Base-by-base conservation (phyloP, 2,888 invertebrate genomes). In the Lymantria monacha region DNA sequence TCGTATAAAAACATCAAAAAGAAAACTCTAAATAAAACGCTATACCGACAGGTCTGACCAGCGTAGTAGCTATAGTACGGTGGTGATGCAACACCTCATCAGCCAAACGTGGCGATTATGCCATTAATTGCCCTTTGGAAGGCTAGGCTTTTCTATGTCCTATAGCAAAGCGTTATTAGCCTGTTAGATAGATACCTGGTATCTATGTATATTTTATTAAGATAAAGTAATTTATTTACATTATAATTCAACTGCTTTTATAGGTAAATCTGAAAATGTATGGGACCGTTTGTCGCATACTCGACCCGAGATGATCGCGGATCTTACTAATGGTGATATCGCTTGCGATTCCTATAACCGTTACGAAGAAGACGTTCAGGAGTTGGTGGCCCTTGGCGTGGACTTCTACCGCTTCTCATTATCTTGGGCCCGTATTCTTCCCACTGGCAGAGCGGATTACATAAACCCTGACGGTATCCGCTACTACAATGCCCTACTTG, bases 301-400 rank as follows among this genome's bases (percentile, higher is more conserved):
- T 0, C 81, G 83, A 22, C 92, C 93, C 0, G 93, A 94, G 51
- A 90, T 93, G 79, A 92, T 95, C 33, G 91, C 79, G 0, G 93
- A 95, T 55, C 81, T 87, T 1, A 91, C 92, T 1, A 94, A 93
- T 51, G 95, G 94, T 0, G 94, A 95, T 66, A 72, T 94, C 1
- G 94, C 95, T 0, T 93, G 94, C 57, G 94, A 95, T 78, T 95
- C 94, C 1, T 95, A 95, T 79, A 87, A 94, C 76, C 92, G 93
- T 55, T 94, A 93, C 72, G 88, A 83, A 52, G 94, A 94, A 55
- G 93, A 93, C 66, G 91, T 93, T 0, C 83, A 86, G n/a, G 84
- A 90, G 44, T 63, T 93, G 30, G 81, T 76, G 0, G 70, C 89
- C 62, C 78, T 93, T 0, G 92, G 93, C 3, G 93, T 93, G 0